Conservation (phyloP, 2,888 invertebrate genomes). For the Periphyllus acericola region DNA sequence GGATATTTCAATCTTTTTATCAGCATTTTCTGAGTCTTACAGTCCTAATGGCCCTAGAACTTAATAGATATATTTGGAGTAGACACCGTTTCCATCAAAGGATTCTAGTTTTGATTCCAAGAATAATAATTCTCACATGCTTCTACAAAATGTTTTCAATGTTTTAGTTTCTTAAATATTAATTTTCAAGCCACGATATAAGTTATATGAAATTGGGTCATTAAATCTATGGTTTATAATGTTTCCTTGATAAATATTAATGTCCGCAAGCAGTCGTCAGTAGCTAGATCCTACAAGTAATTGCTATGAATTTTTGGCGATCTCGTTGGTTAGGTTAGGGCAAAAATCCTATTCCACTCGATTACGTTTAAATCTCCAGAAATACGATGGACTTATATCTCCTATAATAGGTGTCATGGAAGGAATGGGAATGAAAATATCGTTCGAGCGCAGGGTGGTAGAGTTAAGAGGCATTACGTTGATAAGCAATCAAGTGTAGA, state of each 20-base stretch:
- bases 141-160: neutral
- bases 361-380: conserved; percentile 51
- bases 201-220: too few species aligned
- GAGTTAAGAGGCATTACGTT: conserved; percentile 55
- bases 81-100: neutral
- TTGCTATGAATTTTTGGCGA: conserved; percentile 38
- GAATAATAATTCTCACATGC: neutral
- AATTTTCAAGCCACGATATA: neutral
- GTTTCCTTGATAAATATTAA: neutral
- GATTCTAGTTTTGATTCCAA: neutral
- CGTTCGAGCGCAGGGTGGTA: conserved; percentile 14
- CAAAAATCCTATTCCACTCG: conserved; percentile 39
- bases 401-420: conserved; percentile 1
- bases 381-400: neutral
- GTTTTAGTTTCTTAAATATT: neutral
- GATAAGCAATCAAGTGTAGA: conserved; percentile 58
- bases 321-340: neutral
- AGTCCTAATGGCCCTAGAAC: too few species aligned
- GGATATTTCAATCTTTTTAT: conserved; percentile 27
- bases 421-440: conserved; percentile 21
- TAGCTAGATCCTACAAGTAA: neutral
- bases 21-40: neutral
- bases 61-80: neutral
- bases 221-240: too few species aligned
- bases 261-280: neutral